A percentile compares a stretch with the other conserved stretches of the same genome.
Conservation (phyloP, 1,140 invertebrate genomes). For the Calliopsis andreniformis region DNA sequence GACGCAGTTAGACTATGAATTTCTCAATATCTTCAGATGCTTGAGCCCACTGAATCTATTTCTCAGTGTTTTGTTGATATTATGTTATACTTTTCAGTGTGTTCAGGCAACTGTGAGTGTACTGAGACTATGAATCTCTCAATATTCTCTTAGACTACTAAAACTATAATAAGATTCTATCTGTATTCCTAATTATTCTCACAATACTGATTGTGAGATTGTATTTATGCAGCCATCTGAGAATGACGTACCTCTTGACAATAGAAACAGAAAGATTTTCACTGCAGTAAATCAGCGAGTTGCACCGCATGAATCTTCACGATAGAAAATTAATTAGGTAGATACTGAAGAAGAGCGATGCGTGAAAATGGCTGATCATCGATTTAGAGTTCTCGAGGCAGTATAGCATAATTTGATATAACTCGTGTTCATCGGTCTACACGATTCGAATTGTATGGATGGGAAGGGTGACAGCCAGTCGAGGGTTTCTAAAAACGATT, state of each 20-base stretch:
- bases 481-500: constrained; percentile 53
- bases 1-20: no score
- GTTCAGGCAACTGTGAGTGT: no score
- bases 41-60: no score
- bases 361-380: background rate
- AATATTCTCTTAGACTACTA: no score
- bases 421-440: background rate
- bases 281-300: background rate
- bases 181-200: no score
- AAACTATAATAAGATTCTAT: no score
- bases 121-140: background rate
- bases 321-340: constrained; percentile 2
- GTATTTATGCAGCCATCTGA: no score
- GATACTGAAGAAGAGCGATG: constrained; percentile 7
- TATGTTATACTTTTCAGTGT: no score
- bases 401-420: constrained; percentile 14
- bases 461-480: constrained; percentile 12
- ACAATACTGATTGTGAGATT: no score
- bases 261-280: background rate
- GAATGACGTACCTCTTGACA: no score
- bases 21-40: no score
- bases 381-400: background rate
- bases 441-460: constrained; percentile 4
- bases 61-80: no score
- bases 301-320: constrained; percentile 30